phyloP scores from a whole-genome alignment of 1,140 invertebrate species.

The Drosophila guanche region DNA sequence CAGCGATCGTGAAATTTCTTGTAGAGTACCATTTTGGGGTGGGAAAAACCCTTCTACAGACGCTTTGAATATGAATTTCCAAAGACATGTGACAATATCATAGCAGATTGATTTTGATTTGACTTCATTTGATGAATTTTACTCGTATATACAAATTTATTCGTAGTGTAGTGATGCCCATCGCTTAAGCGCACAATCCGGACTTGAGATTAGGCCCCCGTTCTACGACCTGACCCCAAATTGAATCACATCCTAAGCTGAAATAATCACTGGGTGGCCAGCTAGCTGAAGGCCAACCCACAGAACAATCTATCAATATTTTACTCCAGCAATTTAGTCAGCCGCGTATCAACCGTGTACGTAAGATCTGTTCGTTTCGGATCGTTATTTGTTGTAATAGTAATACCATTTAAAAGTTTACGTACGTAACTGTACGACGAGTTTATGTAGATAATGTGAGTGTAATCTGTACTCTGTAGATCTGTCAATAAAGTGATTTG shows the following conservation, averaged over 20 bases:
- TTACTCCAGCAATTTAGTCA: conserved; percentile 30
- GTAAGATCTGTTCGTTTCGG: conserved; percentile 25
- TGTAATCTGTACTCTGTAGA: conserved; percentile 55
- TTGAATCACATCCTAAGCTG: too few relatives aligned
- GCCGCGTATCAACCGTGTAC: conserved; percentile 42
- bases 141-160: conserved; percentile 6
- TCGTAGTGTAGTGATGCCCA: conserved; percentile 3
- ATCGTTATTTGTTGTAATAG: conserved; percentile 69
- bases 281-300: conserved; percentile 1
- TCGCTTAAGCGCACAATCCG: conserved; percentile 43
- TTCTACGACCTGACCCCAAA: not conserved
- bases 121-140: conserved; percentile 21
- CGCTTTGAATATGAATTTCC: conserved; percentile 39
- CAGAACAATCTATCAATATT: conserved; percentile 32
- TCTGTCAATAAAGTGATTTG: conserved; percentile 53
- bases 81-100: conserved; percentile 69
- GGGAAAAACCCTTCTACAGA: conserved; percentile 11
- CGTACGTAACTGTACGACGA: conserved; percentile 47
- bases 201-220: conserved; percentile 18
- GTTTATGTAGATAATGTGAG: conserved; percentile 65
- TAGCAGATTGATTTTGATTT: conserved; percentile 32
- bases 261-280: too few relatives aligned
- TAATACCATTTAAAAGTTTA: conserved; percentile 45
- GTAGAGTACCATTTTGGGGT: not conserved
- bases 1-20: too few relatives aligned